Base-by-base conservation (phyloP, 2,888 invertebrate genomes). In the Tineola bisselliella region DNA sequence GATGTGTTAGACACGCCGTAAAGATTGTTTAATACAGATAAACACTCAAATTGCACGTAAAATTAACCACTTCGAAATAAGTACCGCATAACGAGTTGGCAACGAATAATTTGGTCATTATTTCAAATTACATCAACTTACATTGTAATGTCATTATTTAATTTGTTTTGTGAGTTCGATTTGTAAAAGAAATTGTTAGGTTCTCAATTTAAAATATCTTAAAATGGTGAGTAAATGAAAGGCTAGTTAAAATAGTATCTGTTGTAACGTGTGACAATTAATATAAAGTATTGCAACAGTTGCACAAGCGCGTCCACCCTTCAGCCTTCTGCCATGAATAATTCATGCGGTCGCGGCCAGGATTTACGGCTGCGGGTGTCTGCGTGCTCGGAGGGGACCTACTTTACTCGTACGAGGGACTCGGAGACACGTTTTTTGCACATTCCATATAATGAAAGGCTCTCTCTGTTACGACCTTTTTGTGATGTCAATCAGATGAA, bases 401-500 rank as follows among this genome's bases (percentile, higher is more conserved):
- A 17, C 48, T n/a, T n/a, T 38, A 18, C 48, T 15, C 10, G 4
- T 5, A 13, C 67, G 68, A 67, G 65, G 62, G 65, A 44, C 69
- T 68, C 64, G 63, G 64, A 72, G 70, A 73, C 73, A 72, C 71
- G 38, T 33, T 74, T 79, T 77, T 79, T 78, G 72, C 73, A 60
- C 67, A 67, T 73, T 72, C 69, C 68, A 72, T 77, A 72, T 79
- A 80, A 79, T 80, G 78, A 77, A 81, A 81, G 70, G 73, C 76
- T 75, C 72, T 76, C 74, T 68, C 69, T 69, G 72, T 74, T 73
- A 74, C 74, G 74, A 72, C 68, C 71, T 72, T 69, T 83, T 84
- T 84, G 84, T 84, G 74, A 78, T 84, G 84, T 84, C 83, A 82
- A 77, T 84, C 81, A 81, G 69, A 66, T 68, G 73, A 8, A 25